Conservation (phyloP, 1,140 invertebrate genomes). For the Sycobia sp. region DNA sequence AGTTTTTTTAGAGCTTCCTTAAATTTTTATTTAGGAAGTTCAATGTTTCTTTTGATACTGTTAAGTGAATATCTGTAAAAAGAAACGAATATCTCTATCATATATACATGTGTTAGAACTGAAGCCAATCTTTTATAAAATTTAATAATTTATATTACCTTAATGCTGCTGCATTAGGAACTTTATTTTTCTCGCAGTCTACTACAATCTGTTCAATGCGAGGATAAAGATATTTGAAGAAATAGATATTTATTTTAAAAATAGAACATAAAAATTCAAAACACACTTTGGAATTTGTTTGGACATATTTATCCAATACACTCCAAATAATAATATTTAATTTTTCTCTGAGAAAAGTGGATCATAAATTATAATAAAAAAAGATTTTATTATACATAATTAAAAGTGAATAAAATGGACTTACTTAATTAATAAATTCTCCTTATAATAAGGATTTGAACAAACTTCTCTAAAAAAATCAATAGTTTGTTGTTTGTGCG, state of each 20-base stretch:
- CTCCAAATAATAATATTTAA: constrained; percentile 39
- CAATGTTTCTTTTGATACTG: constrained; percentile 1
- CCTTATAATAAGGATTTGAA: constrained; percentile 45
- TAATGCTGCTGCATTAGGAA: constrained; percentile 44
- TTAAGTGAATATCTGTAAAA: constrained; percentile 18
- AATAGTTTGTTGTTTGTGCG: constrained; percentile 49
- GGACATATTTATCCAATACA: constrained; percentile 40
- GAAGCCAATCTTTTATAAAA: background rate
- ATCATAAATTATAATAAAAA: background rate
- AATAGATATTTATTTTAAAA: constrained; percentile 32
- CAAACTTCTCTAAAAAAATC: constrained; percentile 47
- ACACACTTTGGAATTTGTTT: constrained; percentile 39
- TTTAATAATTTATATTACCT: constrained; percentile 42
- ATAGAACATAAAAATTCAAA: constrained; percentile 49
- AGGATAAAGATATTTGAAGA: constrained; percentile 40
- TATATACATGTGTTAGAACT: background rate
- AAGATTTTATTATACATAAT: constrained; percentile 1
- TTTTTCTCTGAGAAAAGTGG: constrained; percentile 45
- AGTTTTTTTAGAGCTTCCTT: background rate
- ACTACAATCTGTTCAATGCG: constrained; percentile 42
- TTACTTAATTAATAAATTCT: constrained; percentile 43
- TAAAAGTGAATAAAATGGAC: background rate
- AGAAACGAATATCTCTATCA: background rate
- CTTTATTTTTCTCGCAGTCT: constrained; percentile 43
- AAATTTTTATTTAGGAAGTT: constrained; percentile 1